Evolutionary conservation across 1,140 invertebrate species (phyloP), one percentile per base, ranked within the genome.

Genomic region (Calosoma granatense): DNA sequence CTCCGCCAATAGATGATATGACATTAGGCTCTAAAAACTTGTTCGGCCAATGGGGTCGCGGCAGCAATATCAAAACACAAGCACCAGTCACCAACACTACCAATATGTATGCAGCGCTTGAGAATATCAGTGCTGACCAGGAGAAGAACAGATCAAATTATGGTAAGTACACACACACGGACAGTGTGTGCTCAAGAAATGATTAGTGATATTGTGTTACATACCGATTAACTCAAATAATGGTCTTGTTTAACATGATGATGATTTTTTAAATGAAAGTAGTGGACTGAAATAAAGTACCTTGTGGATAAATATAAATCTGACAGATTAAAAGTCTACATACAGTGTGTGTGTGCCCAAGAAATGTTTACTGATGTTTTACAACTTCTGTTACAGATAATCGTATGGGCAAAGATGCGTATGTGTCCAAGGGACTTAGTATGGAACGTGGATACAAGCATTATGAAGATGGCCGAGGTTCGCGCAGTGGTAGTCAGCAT

Each of bases 71-170:
- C 41, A 59, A 67, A 57, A 65, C 22, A 52, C 59, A 64, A 21
- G 66, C 66, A 55, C 56, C 65, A 47, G 60, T 67, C 39, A 58
- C 69, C 21, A 63, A 62, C 21, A 72, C 63, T 22, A 64, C 61
- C 9, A 78, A 77, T 60, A 76, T 74, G 64, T 80, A 72, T 63
- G 70, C 73, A 17, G 61, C 67, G 17, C 66, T 79, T 22, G 75
- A 74, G 47, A 71, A 67, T 59, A 70, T 73, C 21, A 51, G 62
- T 20, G 56, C 60, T 1, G 74, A 77, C 20, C 60, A 65, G 43
- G 76, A 78, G 15, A 76, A 75, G 59, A 65, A 70, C 17, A 47
- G 41, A 17, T 47, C 17, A 11, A 11, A 6, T 11, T 47, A 47
- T 17, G 41, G 75, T 76, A 70, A 70, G 62, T 66, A 39, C 20